These are phyloP conservation scores for Morone chrysops DNA, from an alignment of 2,113 vertebrate species.

Conservation along the genomic window DNA sequence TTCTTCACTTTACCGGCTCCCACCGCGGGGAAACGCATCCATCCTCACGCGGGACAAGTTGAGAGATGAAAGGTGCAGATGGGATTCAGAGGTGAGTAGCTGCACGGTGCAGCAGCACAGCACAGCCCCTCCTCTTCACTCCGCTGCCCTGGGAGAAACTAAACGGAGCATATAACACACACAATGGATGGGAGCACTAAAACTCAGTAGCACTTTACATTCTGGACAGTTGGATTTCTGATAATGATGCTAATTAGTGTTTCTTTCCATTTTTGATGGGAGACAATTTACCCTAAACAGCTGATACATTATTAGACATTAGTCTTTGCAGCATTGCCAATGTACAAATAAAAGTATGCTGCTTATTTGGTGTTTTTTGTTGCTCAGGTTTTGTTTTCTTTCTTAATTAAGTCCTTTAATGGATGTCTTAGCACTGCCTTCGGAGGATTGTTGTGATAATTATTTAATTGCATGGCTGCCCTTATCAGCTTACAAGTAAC, in stretches of 20 bases:
- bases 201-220: slow-evolving; percentile 14
- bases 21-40: slow-evolving; percentile 39
- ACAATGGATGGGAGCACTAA: slow-evolving; percentile 16
- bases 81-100: slow-evolving; percentile 71
- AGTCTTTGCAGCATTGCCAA: not conserved
- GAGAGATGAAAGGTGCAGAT: slow-evolving; percentile 55
- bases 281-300: not conserved
- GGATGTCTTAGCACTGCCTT: not conserved
- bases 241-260: not conserved
- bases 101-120: slow-evolving; percentile 59
- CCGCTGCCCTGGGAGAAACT: slow-evolving; percentile 61
- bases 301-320: not conserved
- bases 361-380: not conserved
- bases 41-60: slow-evolving; percentile 78
- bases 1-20: slow-evolving; percentile 54
- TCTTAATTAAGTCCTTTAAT: not conserved
- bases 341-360: not conserved
- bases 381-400: not conserved
- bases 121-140: slow-evolving; percentile 69
- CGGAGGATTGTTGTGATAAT: not conserved
- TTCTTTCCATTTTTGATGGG: not conserved
- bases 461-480: not conserved
- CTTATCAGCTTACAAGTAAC: not conserved
- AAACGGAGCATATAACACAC: slow-evolving; percentile 27
- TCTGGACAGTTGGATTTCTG: not conserved